Evolutionary conservation across 2,888 invertebrate genomes (phyloP), one percentile per base, ranked within the genome.

Genomic region (Myopa tessellatipennis): DNA sequence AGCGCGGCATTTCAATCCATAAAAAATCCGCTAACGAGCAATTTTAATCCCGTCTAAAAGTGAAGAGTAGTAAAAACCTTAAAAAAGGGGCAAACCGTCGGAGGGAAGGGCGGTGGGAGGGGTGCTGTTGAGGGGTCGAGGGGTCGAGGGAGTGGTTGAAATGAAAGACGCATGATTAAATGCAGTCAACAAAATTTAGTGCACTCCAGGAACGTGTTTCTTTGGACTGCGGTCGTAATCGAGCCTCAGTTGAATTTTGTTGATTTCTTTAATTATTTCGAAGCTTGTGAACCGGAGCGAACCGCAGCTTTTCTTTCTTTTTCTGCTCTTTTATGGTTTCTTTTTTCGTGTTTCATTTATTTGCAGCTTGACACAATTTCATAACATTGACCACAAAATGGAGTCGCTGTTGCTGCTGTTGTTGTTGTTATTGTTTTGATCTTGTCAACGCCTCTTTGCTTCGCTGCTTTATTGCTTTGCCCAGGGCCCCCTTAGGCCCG

Each of bases 291-390:
- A 61, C n/a, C 55, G 55, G 10, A 45, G 6, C 45, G 45, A 45
- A 45, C 38, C 40, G 38, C 58, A 60, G 58, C 4, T 60, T 73
- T 26, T 36, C 26, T 12, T 70, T 70, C 16, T 4, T 14, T 16
- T 55, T 55, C 10, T 4, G 55, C 55, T 10, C 2, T n/a, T 55
- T 55, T 36, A 0, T 16, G 4, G 40, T 16, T 16, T 82, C 79
- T 80, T 26, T 26, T 26, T 26, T 26, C 26, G 26, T 26, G 26
- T 26, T 26, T 82, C 83, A 84, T 85, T 85, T 84, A 84, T 85
- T 82, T 80, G 83, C 67, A 79, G 81, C 79, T 83, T 85, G 85
- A 84, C 84, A 85, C 84, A 83, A 83, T 85, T 85, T 85, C 82
- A 83, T 85, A 84, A 84, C 82, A 82, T 81, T 70, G 76, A 76